A percentile compares a stretch with the other conserved stretches of the same genome.
These are phyloP conservation scores for Leptopterna dolabrata DNA, from an alignment of 2,888 invertebrate genomes.

Conservation along the genomic window DNA sequence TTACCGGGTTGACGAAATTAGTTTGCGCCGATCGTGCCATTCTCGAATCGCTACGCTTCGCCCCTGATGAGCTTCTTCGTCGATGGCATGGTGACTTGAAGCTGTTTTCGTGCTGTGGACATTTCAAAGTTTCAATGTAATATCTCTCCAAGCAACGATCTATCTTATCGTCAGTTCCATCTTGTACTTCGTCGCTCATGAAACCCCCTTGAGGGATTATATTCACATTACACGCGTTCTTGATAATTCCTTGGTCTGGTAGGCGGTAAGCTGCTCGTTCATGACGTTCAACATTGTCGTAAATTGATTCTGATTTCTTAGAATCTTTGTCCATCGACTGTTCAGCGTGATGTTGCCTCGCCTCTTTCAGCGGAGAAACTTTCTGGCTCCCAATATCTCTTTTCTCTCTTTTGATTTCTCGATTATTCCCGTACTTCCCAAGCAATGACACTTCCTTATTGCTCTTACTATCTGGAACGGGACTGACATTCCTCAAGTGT, in stretches of 20 bases:
- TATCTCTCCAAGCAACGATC: background rate
- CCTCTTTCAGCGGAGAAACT: background rate
- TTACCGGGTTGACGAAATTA: background rate
- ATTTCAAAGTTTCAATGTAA: background rate
- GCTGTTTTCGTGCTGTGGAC: background rate
- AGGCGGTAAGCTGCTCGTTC: background rate
- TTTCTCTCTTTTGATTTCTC: background rate
- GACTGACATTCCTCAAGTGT: background rate
- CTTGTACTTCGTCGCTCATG: background rate
- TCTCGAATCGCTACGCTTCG: background rate
- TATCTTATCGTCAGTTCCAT: background rate
- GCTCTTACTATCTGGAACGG: background rate
- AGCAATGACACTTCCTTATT: background rate
- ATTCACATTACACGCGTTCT: background rate
- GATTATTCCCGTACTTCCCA: background rate
- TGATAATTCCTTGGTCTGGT: background rate
- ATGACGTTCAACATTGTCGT: no score
- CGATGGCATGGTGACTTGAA: background rate
- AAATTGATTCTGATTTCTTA: no score
- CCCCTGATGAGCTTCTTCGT: background rate
- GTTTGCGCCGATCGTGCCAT: background rate
- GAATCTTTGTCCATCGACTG: no score
- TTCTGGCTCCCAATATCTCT: background rate
- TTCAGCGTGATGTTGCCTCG: no score
- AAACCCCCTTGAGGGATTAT: background rate